Percentiles rank a stretch among this genome's conserved stretches.
Conservation (phyloP, 2,888 invertebrate species). For the Stegana nigrithorax region DNA sequence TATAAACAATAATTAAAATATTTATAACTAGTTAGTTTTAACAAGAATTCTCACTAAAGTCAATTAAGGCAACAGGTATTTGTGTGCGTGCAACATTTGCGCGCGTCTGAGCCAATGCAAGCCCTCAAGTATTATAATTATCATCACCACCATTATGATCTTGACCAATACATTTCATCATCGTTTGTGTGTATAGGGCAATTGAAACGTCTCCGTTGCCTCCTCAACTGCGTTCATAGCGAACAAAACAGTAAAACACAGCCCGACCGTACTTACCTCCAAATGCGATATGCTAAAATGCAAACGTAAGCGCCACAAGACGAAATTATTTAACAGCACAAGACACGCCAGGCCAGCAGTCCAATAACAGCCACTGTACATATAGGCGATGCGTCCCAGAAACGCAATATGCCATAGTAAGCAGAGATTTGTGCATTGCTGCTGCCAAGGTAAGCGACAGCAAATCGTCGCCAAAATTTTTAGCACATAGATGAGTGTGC, state of each 20-base stretch:
- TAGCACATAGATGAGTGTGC: constrained; percentile 28
- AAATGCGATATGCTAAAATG: constrained; percentile 41
- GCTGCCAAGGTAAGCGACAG: not conserved
- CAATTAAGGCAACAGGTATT: too few species aligned
- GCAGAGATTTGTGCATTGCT: constrained; percentile 35
- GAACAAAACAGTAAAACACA: constrained; percentile 49
- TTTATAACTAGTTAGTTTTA: too few species aligned
- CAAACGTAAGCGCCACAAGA: constrained; percentile 48
- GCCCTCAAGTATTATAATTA: too few species aligned
- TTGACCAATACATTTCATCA: not conserved
- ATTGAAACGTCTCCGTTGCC: constrained; percentile 31
- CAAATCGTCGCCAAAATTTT: too few species aligned
- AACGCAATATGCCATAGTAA: constrained; percentile 48
- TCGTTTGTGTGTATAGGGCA: constrained; percentile 16
- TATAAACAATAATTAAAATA: too few species aligned
- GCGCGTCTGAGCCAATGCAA: too few species aligned
- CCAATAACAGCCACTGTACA: constrained; percentile 44
- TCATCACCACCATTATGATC: too few species aligned
- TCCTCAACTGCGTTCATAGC: constrained; percentile 49
- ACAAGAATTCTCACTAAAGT: too few species aligned
- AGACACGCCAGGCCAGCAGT: constrained; percentile 41
- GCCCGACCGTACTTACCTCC: constrained; percentile 48
- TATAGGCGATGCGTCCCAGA: constrained; percentile 39
- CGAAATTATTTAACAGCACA: constrained; percentile 47
- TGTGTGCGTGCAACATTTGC: not conserved